Conservation (phyloP, 2,888 invertebrate species). For the Acronicta alni region DNA sequence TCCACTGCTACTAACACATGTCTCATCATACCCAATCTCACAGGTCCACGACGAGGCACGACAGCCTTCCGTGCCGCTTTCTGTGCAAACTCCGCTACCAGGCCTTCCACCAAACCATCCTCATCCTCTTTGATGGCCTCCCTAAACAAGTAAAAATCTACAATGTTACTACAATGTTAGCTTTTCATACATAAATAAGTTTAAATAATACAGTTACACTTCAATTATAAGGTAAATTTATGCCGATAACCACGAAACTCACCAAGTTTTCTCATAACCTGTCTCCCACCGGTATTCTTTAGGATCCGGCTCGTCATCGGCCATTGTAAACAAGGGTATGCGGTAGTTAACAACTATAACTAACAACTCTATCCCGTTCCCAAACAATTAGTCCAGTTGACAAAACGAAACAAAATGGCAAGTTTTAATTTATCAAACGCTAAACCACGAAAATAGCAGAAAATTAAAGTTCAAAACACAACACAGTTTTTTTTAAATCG, state of each 20-base stretch:
- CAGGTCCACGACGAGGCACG: constrained; percentile 92
- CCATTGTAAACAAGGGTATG: constrained; percentile 85
- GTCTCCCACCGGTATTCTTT: constrained; percentile 98
- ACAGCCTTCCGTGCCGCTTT: constrained; percentile 95
- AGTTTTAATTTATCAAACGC: too few relatives aligned
- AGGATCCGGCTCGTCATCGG: constrained; percentile 94
- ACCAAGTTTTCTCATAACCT: constrained; percentile 98
- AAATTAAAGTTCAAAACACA: too few relatives aligned
- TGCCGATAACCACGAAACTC: constrained; percentile 55
- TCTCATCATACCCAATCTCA: constrained; percentile 99
- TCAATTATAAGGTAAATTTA: too few relatives aligned
- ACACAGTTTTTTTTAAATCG: too few relatives aligned
- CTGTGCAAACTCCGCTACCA: constrained; percentile 97
- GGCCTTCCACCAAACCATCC: constrained; percentile 96
- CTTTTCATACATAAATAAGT: background rate
- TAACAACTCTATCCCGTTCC: too few relatives aligned
- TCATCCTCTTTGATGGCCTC: constrained; percentile 99
- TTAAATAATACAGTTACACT: too few relatives aligned
- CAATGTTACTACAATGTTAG: too few relatives aligned
- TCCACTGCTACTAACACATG: constrained; percentile 97
- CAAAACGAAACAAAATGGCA: too few relatives aligned
- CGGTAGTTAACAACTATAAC: too few relatives aligned
- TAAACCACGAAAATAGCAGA: too few relatives aligned
- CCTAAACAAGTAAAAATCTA: constrained; percentile 84
- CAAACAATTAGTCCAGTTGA: too few relatives aligned